Conservation (phyloP, 2,888 invertebrate genomes). For the Tetranychus piercei region DNA sequence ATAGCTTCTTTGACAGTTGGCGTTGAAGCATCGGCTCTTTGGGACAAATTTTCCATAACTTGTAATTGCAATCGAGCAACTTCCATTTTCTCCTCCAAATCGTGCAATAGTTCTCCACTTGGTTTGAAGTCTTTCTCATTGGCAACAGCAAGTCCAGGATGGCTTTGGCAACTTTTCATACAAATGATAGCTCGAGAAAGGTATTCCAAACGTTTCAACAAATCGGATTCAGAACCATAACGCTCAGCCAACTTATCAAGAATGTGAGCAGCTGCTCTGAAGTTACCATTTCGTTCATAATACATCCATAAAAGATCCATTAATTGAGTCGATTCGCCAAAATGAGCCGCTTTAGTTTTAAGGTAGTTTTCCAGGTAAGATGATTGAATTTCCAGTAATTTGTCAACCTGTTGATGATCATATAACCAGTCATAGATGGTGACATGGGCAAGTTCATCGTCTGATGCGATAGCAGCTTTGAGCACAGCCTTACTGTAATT, state of each 20-base stretch:
- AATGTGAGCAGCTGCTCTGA: slow-evolving; percentile 74
- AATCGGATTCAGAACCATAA: slow-evolving; percentile 46
- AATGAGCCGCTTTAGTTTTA: slow-evolving; percentile 32
- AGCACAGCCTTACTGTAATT: slow-evolving; percentile 36
- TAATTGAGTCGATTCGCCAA: slow-evolving; percentile 43
- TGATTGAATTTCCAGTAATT: slow-evolving; percentile 37
- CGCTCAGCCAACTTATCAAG: slow-evolving; percentile 64
- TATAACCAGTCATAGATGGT: slow-evolving; percentile 85
- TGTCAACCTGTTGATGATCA: slow-evolving; percentile 35
- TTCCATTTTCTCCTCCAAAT: slow-evolving; percentile 79
- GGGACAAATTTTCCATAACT: slow-evolving; percentile 45
- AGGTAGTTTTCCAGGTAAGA: slow-evolving; percentile 59
- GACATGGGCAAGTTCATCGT: slow-evolving; percentile 73
- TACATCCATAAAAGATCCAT: slow-evolving; percentile 85
- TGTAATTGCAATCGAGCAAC: slow-evolving; percentile 36
- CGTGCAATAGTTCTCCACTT: slow-evolving; percentile 56
- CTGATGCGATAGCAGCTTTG: slow-evolving; percentile 35
- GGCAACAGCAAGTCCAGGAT: slow-evolving; percentile 45
- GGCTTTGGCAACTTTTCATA: slow-evolving; percentile 56
- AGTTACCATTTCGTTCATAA: slow-evolving; percentile 78
- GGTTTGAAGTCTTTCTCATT: slow-evolving; percentile 19
- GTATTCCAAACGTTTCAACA: slow-evolving; percentile 69
- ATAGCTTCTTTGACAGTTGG: slow-evolving; percentile 41
- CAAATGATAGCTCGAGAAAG: slow-evolving; percentile 84
- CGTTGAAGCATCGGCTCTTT: background rate